Conservation (phyloP, 2,113 vertebrate species). For the Epinephelus moara region DNA sequence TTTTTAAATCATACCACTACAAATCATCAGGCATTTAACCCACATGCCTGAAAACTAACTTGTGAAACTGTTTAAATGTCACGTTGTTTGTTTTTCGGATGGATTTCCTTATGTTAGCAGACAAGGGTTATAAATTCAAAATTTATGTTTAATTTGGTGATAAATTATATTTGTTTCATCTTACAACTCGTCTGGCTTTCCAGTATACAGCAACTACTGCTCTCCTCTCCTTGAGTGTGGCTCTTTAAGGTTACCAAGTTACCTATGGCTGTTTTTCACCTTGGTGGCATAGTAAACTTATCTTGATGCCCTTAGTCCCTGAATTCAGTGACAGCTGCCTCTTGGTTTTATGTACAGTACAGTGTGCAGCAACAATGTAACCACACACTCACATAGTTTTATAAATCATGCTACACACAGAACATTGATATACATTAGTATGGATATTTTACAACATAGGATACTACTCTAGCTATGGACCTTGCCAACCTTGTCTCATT, state of each 20-base stretch:
- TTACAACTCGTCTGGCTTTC: not conserved
- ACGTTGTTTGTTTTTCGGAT: not conserved
- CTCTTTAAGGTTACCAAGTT: not conserved
- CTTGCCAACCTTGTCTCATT: conserved; percentile 1
- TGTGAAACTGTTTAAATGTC: too few relatives aligned
- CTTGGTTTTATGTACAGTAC: not conserved
- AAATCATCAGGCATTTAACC: too few relatives aligned
- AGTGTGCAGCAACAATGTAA: not conserved
- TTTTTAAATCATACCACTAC: too few relatives aligned
- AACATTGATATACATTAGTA: not conserved
- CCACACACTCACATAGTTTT: not conserved
- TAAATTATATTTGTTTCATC: not conserved
- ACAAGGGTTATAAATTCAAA: not conserved
- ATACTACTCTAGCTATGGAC: not conserved
- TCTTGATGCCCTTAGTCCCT: too few relatives aligned
- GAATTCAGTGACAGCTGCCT: not conserved
- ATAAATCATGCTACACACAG: not conserved
- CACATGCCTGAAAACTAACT: too few relatives aligned
- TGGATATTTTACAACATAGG: not conserved
- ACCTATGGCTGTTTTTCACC: conserved; percentile 19
- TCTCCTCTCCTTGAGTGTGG: not conserved
- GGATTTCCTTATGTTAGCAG: not conserved
- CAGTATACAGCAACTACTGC: too few relatives aligned
- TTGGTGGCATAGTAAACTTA: too few relatives aligned
- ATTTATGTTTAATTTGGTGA: too few relatives aligned